These are phyloP conservation scores for Atherinomorus stipes DNA, from an alignment of 2,113 vertebrate species.

Conservation along the genomic window DNA sequence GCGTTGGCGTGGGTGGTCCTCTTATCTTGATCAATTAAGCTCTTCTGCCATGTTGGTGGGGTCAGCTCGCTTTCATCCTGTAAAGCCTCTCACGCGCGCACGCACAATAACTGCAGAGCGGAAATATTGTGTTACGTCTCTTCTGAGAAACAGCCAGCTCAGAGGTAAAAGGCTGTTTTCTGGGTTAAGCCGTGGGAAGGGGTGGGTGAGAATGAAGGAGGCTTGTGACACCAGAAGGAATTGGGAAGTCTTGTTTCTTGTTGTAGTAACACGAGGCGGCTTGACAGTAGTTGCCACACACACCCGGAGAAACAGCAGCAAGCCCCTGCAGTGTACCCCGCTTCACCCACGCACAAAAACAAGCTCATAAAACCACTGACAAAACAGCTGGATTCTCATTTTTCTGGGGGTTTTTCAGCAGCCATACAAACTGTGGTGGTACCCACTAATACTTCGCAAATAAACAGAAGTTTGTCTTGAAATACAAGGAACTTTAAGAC, in stretches of 20 bases:
- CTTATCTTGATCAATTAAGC: conserved; percentile 56
- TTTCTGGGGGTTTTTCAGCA: neutral
- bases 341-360: conserved; percentile 32
- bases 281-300: conserved; percentile 27
- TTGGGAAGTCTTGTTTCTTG: conserved; percentile 50
- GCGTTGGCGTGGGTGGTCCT: conserved; percentile 32
- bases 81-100: conserved; percentile 13
- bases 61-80: conserved; percentile 58
- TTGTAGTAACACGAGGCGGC: conserved; percentile 42
- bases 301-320: conserved; percentile 19
- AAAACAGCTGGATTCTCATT: conserved; percentile 14
- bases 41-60: conserved; percentile 27
- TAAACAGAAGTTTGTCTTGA: no score
- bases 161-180: conserved; percentile 37
- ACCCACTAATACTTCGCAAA: no score
- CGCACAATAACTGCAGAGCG: conserved; percentile 19
- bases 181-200: conserved; percentile 48
- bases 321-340: conserved; percentile 29
- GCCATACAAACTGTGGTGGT: neutral
- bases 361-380: conserved; percentile 48
- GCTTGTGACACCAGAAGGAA: conserved; percentile 56
- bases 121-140: conserved; percentile 54
- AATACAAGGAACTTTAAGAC: no score
- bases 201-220: conserved; percentile 22
- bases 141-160: conserved; percentile 54